Base-by-base conservation (phyloP, 2,113 vertebrate genomes). In the Coregonus clupeaformis region DNA sequence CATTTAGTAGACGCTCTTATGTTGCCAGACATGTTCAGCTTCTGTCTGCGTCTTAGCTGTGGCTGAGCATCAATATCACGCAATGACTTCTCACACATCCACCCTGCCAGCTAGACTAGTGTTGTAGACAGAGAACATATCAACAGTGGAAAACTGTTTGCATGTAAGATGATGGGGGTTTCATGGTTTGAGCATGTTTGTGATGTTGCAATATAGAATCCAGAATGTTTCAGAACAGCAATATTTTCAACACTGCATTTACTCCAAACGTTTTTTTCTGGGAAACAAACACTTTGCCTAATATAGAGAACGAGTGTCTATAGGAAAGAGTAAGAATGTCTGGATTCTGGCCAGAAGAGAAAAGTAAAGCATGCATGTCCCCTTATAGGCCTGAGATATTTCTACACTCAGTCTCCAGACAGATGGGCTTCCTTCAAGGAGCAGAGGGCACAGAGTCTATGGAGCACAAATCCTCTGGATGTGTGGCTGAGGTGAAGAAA, bases 341-440 rank as follows among this genome's bases (percentile, higher is more conserved):
- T 52, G 49, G 49, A 52, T 18, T 52, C 16, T 24, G n/a, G 4
- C 20, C n/a, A 52, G 57, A 22, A 22, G n/a, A 60, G 57, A 60
- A 60, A 5, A 60, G 16, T 7, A 22, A n/a, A 22, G 57, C 57
- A 22, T 13, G 13, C 13, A 47, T 60, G 57, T 60, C n/a, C 57
- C 3, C 7, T n/a, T 3, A 60, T 6, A 60, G 18, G 57, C 57
- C 57, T n/a, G 57, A 60, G n/a, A n/a, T 16, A 60, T 2, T 60
- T 60, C 57, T 11, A 22, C 16, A 30, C 64, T 36, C 64, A 7
- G 30, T 84, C 83, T 80, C 73, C 62, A 69, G 74, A 80, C 91
- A 91, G 82, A 91, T 89, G 88, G 87, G 85, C 89, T 88, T 91
- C 86, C 90, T 89, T 79, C 63, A 74, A 80, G 78, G 89, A 85